Conservation (phyloP, 2,888 invertebrate genomes). For the Cheiracanthium punctorium region DNA sequence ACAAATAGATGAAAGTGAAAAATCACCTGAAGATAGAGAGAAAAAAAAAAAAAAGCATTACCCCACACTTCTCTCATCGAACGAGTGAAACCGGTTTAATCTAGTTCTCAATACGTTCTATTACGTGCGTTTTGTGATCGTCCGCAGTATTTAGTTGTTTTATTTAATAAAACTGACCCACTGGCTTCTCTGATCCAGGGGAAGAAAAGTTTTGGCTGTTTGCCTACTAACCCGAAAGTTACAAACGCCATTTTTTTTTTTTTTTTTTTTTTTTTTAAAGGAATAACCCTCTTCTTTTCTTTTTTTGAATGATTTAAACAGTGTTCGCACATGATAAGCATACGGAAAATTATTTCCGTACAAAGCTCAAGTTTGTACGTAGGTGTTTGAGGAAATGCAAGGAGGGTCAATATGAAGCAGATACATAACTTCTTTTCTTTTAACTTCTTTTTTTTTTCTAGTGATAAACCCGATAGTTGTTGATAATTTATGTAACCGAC, state of each 20-base stretch:
- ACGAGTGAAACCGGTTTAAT: constrained; percentile 3
- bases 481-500: too few species aligned
- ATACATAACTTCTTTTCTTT: too few species aligned
- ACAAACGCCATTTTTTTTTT: neutral
- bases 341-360: neutral
- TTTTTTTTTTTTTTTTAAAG: too few species aligned
- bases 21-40: neutral
- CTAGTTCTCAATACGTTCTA: neutral
- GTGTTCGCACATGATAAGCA: neutral
- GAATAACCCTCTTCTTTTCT: too few species aligned
- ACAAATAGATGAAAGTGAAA: neutral
- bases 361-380: neutral
- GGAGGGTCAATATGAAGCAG: too few species aligned
- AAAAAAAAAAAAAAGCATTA: too few species aligned
- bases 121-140: neutral
- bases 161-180: constrained; percentile 1
- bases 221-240: constrained; percentile 1
- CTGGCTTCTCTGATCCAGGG: neutral
- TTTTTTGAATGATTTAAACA: too few species aligned
- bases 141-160: neutral
- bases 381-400: constrained; percentile 2
- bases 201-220: neutral
- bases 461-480: too few species aligned
- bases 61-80: too few species aligned
- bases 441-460: too few species aligned